Base-by-base conservation (phyloP, 2,113 vertebrate species). In the Entelurus aequoreus region DNA sequence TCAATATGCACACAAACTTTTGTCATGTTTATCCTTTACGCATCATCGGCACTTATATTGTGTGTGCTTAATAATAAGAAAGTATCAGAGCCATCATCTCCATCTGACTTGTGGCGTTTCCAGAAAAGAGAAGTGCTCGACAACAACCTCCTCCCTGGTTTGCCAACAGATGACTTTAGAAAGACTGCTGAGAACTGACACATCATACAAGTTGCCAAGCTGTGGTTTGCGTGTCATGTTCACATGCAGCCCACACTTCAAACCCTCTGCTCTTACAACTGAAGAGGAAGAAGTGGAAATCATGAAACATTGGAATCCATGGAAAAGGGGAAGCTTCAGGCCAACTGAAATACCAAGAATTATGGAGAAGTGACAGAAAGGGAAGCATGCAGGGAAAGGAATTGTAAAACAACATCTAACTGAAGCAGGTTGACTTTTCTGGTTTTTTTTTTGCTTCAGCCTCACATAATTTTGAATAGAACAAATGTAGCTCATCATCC, bases 301-400 rank as follows among this genome's bases (percentile, higher is more conserved):
- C 93, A 88, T 93, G 94, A 95, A 96, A 94, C 94, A 91, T 90
- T 95, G 94, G 95, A 92, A 95, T 94, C 88, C 78, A 90, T 93
- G 93, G 88, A 87, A 94, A 97, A 98, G 95, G 91, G 94, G 95
- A 96, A 97, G 93, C 92, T 87, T 73, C 82, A 75, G 69, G 80
- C 90, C 90, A 95, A 95, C 94, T 71, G 93, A 94, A 95, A 93
- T 79, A 86, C 79, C 74, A 93, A 94, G 93, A 94, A 85, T 91
- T 93, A 93, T 92, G 94, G 95, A 95, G 96, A 95, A 97, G 94
- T 94, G 90, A 92, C 94, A 94, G 91, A 95, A 94, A 94, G 90
- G 94, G 94, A 96, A 97, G 93, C 93, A 85, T 77, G 28, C 28
- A 28, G 80, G 83, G 87, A 72, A 88, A 91, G 94, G 96, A 96